Percentiles rank a stretch among this genome's conserved stretches.
These are phyloP conservation scores for Vidua macroura DNA, from an alignment of 2,113 vertebrate genomes.

Conservation along the genomic window DNA sequence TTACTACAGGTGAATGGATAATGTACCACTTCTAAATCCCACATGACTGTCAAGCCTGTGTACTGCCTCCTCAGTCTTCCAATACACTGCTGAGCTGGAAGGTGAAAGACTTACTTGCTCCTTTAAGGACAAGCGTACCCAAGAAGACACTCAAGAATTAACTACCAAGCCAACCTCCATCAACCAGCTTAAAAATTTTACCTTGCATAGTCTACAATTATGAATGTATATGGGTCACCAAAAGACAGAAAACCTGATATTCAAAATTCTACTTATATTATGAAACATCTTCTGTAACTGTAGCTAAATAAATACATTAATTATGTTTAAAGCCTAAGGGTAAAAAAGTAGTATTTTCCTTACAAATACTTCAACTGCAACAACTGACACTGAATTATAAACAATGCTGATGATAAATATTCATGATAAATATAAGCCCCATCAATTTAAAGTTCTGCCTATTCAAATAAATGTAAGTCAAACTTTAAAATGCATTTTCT, in stretches of 20 bases:
- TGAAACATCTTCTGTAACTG: neutral
- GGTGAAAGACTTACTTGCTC: neutral
- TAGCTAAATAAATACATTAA: neutral
- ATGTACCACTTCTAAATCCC: neutral
- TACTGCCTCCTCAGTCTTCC: neutral
- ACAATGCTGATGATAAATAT: neutral
- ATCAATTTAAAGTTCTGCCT: neutral
- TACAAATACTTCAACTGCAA: neutral
- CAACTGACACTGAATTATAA: neutral
- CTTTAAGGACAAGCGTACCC: neutral
- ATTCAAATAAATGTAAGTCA: neutral
- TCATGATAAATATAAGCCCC: neutral
- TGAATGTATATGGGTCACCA: neutral
- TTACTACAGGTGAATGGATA: neutral
- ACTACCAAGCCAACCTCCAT: neutral
- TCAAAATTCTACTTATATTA: neutral
- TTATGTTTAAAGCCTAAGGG: neutral
- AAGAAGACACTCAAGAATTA: neutral
- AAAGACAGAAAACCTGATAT: neutral
- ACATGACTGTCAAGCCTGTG: neutral
- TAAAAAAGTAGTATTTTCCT: neutral
- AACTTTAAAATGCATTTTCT: neutral
- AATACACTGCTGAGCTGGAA: neutral
- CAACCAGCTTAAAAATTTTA: neutral
- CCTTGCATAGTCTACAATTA: neutral